Evolutionary conservation across 2,797 vertebrate genomes (phyloP).

Genomic region (Oceanodroma leucorhoa): DNA sequence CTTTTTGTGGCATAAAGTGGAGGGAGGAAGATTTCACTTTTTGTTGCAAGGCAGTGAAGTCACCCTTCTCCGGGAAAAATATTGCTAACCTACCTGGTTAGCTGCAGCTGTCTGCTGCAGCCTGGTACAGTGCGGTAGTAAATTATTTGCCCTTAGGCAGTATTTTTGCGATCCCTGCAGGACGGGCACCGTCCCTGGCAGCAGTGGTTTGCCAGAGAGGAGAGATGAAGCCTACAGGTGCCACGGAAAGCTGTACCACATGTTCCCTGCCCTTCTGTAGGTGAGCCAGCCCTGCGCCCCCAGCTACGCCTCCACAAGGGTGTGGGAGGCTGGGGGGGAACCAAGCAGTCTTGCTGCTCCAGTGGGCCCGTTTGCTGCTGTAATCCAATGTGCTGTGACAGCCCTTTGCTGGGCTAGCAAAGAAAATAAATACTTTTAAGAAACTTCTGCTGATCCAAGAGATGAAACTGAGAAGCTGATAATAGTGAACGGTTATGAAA

Average conservation of each 20-base stretch:
- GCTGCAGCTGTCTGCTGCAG: not conserved
- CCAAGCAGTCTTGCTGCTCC: not conserved
- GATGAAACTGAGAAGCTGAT: slow-evolving; percentile 67
- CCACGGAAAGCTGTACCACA: not conserved
- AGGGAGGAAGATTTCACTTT: not conserved
- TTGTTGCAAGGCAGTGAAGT: not conserved
- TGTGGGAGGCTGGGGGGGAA: not conserved
- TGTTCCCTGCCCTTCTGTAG: not conserved
- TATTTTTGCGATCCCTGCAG: not conserved
- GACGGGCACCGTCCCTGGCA: accelerated
- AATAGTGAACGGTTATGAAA: slow-evolving; percentile 49
- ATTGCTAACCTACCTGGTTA: not conserved
- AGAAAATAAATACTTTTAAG: slow-evolving; percentile 20
- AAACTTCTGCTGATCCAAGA: slow-evolving; percentile 2
- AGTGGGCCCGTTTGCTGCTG: not conserved
- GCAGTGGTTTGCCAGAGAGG: not conserved
- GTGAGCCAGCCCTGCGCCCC: not conserved
- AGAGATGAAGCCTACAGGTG: not conserved
- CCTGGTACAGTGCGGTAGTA: not conserved
- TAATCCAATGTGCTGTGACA: not conserved
- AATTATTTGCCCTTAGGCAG: not conserved
- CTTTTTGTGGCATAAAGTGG: not conserved
- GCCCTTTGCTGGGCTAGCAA: not conserved
- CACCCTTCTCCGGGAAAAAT: not conserved
- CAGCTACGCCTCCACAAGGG: accelerated